Percentiles rank a stretch among this genome's conserved stretches.
Evolutionary conservation across 1,140 invertebrate species (phyloP).

Genomic region (Trissolcus basalis): DNA sequence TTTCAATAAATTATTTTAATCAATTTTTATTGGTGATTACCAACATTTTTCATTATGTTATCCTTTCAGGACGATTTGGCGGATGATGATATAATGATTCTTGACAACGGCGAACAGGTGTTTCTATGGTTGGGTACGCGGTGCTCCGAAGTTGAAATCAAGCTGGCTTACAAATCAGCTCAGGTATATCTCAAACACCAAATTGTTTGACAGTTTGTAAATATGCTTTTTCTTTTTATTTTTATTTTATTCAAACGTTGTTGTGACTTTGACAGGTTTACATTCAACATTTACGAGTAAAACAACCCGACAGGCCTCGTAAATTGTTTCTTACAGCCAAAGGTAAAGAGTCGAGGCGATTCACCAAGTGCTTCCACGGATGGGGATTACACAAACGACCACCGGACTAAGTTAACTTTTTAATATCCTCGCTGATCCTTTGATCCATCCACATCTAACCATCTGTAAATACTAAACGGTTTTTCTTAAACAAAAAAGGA

Average conservation of each 20-base stretch:
- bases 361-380: constrained; percentile 99
- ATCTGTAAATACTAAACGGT: constrained; percentile 19
- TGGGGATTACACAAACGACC: constrained; percentile 89
- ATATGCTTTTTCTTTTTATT: constrained; percentile 6
- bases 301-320: constrained; percentile 93
- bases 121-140: constrained; percentile 98
- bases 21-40: constrained; percentile 26
- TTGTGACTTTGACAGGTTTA: no score
- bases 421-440: not conserved
- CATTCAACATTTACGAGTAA: constrained; percentile 96
- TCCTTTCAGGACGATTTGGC: constrained; percentile 99
- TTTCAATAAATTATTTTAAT: no score
- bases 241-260: no score
- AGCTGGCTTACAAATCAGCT: constrained; percentile 98
- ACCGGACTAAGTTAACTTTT: constrained; percentile 77
- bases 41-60: no score
- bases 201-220: not conserved
- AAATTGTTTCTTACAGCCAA: constrained; percentile 98
- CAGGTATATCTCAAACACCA: constrained; percentile 80
- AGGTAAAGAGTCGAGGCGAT: constrained; percentile 95
- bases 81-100: constrained; percentile 99
- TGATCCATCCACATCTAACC: constrained; percentile 31
- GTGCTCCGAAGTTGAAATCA: constrained; percentile 99
- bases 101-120: constrained; percentile 98
- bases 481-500: constrained; percentile 6